Percentiles rank a stretch among this genome's conserved stretches.
These are phyloP conservation scores for Eupsilia transversa DNA, from an alignment of 2,888 invertebrate species.

Conservation along the genomic window DNA sequence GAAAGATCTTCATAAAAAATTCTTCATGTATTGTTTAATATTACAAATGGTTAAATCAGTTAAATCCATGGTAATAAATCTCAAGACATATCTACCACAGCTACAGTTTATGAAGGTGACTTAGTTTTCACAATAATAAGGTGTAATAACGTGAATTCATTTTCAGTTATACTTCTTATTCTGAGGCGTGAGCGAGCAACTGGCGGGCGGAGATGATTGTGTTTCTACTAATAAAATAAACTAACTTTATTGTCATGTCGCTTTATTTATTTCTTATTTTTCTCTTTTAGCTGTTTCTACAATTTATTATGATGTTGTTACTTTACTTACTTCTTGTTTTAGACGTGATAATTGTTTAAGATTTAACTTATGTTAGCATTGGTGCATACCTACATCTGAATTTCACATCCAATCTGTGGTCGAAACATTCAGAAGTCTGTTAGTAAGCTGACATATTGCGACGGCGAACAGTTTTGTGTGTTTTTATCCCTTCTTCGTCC, in stretches of 20 bases:
- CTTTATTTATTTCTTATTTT: conserved; percentile 50
- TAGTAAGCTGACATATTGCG: not conserved
- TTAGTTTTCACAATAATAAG: conserved; percentile 47
- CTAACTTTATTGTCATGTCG: conserved; percentile 46
- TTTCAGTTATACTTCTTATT: conserved; percentile 88
- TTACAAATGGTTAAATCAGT: not conserved
- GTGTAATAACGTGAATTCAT: conserved; percentile 52
- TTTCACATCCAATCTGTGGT: not conserved
- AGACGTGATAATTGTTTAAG: not conserved
- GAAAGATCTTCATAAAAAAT: not conserved
- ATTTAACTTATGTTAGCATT: not conserved
- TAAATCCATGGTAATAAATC: not conserved
- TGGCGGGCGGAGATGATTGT: conserved; percentile 72
- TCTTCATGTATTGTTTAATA: not conserved
- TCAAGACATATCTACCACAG: conserved; percentile 20
- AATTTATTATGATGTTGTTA: not conserved
- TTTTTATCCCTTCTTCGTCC: not conserved
- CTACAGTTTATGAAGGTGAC: conserved; percentile 20
- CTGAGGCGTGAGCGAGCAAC: conserved; percentile 71
- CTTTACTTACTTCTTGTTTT: not conserved
- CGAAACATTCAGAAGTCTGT: not conserved
- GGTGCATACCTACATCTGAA: not conserved
- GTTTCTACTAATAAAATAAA: conserved; percentile 58
- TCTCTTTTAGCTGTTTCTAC: conserved; percentile 20
- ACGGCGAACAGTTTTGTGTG: not conserved